Evolutionary conservation across 2,797 vertebrate species (phyloP), one percentile per base, ranked within the genome.

Genomic region (Xyrichtys novacula): DNA sequence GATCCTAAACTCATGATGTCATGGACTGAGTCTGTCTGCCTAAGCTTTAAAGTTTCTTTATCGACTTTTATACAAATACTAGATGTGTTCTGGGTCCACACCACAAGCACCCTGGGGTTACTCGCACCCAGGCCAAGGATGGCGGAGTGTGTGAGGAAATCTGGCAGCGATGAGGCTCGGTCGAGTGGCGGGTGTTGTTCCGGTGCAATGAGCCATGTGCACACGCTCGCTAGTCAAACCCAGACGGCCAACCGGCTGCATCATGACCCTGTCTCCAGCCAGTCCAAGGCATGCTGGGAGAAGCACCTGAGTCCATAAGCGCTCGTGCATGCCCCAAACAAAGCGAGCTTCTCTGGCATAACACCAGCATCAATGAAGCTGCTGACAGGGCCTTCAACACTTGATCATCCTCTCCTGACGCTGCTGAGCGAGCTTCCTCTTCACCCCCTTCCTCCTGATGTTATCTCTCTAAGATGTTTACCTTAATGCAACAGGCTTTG

Each of bases 311-410:
- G 63, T 58, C 63, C 42, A 52, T 29, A 58, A 38, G 69, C 32
- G 42, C 28, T 6, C 19, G 48, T 52, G 53, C 66, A 60, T 22
- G 38, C 31, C 59, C 60, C 44, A 85, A 79, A 85, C 76, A 85
- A 89, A 76, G 64, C 59, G 34, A 67, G 78, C 46, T 26, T 28
- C 49, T 74, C 68, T 77, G 39, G 52, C 36, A 26, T 65, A 76
- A 81, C 69, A 64, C 32, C 34, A 25, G 50, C 81, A 65, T 87
- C 83, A 83, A 70, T 73, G 69, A 75, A 78, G 54, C 69, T 84
- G 85, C 73, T 75, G 86, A 90, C 89, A 90, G 77, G 29, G 43
- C 65, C 65, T 71, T 92, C 85, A 83, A 78, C 91, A 83, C 90
- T 76, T 78, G 65, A 83, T 82, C 85, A 83, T 80, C 54, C 57